Conservation (phyloP, 2,888 invertebrate genomes). For the Tenthredo livida region DNA sequence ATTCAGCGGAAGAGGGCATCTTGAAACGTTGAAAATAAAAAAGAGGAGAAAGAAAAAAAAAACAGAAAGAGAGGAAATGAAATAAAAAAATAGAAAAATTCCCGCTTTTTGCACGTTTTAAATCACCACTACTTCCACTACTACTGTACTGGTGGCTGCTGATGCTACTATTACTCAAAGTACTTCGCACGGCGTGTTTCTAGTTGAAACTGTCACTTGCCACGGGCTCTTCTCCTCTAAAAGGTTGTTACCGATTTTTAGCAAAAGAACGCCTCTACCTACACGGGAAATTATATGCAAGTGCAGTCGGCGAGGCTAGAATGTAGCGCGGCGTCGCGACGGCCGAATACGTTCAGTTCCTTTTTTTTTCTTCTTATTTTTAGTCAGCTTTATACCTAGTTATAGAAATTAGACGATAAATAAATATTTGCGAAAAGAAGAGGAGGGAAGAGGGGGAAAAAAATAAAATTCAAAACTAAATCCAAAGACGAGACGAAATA, state of each 20-base stretch:
- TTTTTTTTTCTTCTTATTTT: background rate
- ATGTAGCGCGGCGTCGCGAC: background rate
- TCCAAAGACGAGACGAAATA: background rate
- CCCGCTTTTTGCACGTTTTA: constrained; percentile 26
- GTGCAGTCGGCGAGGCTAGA: background rate
- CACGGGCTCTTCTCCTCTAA: constrained; percentile 40
- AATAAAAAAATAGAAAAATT: background rate
- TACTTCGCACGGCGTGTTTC: background rate
- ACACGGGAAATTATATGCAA: constrained; percentile 35
- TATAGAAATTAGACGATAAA: background rate
- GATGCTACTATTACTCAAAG: constrained; percentile 38
- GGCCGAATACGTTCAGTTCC: background rate
- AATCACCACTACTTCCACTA: constrained; percentile 23
- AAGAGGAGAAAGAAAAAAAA: background rate
- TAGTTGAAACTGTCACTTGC: constrained; percentile 39
- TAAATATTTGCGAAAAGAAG: background rate
- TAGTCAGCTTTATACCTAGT: background rate
- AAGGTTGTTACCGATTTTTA: constrained; percentile 52
- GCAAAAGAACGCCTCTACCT: constrained; percentile 27
- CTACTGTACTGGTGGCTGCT: background rate
- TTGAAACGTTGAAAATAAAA: constrained; percentile 45
- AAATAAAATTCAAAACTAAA: background rate
- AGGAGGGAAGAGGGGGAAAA: background rate
- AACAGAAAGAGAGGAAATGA: background rate
- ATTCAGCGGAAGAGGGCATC: constrained; percentile 69